Base-by-base conservation (phyloP, 2,797 vertebrate genomes). In the Poeciliopsis presidionis region DNA sequence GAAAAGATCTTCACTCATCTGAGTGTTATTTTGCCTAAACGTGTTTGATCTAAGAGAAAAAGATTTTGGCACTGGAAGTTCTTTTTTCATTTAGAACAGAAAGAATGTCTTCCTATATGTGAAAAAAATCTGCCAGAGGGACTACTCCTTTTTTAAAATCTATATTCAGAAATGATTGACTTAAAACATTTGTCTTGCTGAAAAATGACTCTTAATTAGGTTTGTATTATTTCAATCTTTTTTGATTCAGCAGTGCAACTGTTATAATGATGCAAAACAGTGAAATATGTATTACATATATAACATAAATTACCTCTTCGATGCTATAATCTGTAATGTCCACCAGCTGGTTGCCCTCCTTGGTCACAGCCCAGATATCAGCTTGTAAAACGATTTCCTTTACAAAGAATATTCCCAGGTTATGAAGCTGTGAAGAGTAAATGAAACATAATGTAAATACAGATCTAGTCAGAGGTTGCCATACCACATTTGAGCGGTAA, bases 401-500 rank as follows among this genome's bases (percentile, higher is more conserved):
- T 67, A 99, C 91, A 0, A 96, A 90, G 88, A 98, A 98, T 33
- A 96, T 82, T 2, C 97, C 97, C 88, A 98, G 86, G 87, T 99
- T 99, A 91, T 97, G 97, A 72, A 99, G 93, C 98, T 99, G 79
- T 7, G 73, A 0, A 22, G 5, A 25, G 11, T 39, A 67, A 39
- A 39, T 63, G 20, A 39, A 9, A 22, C 61, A 65, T 22, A 20
- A 39, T 3, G 7, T 33, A 22, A 20, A 36, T 36, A 57, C 13
- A 30, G 13, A 7, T 13, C 28, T 5, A 59, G 13, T 30, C 5
- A 59, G 5, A 61, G 3, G 13, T 59, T 59, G n/a, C 0, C 57
- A 59, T 59, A 30, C 12, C 12, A 59, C n/a, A 7, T 5, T 9
- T 30, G 28, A 16, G 28, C 11, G 13, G 28, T n/a, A 57, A 57